A percentile compares a stretch with the other conserved stretches of the same genome.
Conservation (phyloP, 2,888 invertebrate genomes). For the Eremobia ochroleuca region DNA sequence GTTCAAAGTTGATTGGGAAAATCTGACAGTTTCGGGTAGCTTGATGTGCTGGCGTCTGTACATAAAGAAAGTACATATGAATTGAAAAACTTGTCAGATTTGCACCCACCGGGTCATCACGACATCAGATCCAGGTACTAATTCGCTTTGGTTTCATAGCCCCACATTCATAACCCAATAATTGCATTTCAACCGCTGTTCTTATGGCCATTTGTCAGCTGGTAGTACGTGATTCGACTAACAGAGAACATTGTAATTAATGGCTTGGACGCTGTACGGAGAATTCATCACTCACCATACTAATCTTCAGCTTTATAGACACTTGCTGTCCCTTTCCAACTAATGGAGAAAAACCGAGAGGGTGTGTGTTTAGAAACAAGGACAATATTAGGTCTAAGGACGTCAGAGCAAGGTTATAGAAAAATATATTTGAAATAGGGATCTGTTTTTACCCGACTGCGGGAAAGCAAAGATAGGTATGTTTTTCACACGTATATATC, state of each 20-base stretch:
- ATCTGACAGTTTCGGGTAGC: too few relatives aligned
- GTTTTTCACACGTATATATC: background rate
- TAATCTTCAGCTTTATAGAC: conserved; percentile 61
- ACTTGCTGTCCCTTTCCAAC: conserved; percentile 26
- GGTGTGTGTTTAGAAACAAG: conserved; percentile 30
- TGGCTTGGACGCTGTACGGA: conserved; percentile 61
- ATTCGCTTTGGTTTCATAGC: conserved; percentile 30
- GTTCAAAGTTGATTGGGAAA: too few relatives aligned
- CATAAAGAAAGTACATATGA: too few relatives aligned
- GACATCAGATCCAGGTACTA: background rate
- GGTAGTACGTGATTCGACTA: conserved; percentile 69
- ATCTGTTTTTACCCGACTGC: background rate
- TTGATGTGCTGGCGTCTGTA: background rate
- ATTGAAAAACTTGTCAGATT: too few relatives aligned
- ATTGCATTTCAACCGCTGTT: conserved; percentile 69
- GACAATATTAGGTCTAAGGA: conserved; percentile 14
- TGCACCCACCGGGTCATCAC: background rate
- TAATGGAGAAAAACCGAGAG: conserved; percentile 4
- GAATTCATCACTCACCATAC: conserved; percentile 53
- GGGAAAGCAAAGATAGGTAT: background rate
- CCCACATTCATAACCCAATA: conserved; percentile 63
- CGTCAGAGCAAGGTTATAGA: background rate
- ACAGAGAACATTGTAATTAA: conserved; percentile 69
- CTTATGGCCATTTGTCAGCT: conserved; percentile 74
- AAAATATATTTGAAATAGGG: background rate